These are phyloP conservation scores for Armadillidium nasatum DNA, from an alignment of 1,140 invertebrate genomes.

Conservation along the genomic window DNA sequence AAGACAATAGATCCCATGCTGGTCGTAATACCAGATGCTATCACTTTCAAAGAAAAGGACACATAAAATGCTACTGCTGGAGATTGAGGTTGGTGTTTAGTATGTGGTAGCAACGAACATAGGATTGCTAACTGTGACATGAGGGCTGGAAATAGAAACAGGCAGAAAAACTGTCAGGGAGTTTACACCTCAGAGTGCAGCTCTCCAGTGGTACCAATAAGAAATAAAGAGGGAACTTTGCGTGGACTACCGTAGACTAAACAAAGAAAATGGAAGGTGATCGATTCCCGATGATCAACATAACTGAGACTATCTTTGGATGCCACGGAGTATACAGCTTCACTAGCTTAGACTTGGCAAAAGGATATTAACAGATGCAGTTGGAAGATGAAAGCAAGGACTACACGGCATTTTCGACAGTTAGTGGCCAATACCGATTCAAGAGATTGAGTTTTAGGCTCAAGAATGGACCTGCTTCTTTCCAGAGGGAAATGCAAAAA, in stretches of 20 bases:
- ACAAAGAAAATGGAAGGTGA: not conserved
- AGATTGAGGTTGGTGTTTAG: no score
- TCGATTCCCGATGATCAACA: not conserved
- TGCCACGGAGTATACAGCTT: not conserved
- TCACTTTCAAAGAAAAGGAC: no score
- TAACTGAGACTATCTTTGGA: constrained; percentile 4
- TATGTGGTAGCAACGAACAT: no score
- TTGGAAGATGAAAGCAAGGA: not conserved
- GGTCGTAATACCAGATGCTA: no score
- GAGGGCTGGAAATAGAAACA: no score
- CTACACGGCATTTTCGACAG: not conserved
- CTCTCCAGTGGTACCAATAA: not conserved
- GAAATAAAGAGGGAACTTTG: not conserved
- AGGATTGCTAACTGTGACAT: no score
- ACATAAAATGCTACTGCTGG: no score
- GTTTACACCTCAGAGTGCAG: no score
- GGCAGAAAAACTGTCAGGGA: no score
- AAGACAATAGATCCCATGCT: no score
- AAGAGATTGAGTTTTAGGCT: not conserved
- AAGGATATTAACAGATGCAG: not conserved
- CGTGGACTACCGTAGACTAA: not conserved
- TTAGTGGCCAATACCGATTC: constrained; percentile 1
- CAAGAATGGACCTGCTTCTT: not conserved
- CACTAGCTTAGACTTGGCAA: not conserved
- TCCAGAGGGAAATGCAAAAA: not conserved